Evolutionary conservation across 2,113 vertebrate genomes (phyloP), one percentile per base, ranked within the genome.

Genomic region (Bubo scandiacus): DNA sequence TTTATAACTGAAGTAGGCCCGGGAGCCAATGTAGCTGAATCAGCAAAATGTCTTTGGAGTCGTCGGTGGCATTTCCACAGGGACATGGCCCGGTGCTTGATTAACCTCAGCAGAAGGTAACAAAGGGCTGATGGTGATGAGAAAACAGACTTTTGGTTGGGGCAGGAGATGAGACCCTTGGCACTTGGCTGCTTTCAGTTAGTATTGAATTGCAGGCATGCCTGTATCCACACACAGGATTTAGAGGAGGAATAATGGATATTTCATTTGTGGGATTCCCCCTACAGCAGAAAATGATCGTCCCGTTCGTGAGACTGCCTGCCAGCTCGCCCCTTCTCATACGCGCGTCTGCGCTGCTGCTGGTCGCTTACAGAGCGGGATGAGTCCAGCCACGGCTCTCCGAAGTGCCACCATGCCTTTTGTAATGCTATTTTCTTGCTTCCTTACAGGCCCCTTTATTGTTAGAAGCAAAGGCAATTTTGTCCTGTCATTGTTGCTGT

Each of bases 241-340:
- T 55, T 11, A 25, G 27, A 27, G 59, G 21, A 88, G 52, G 5
- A 65, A 19, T 15, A 14, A 9, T 19, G 2, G 4, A 23, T 15
- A 0, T 19, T 63, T 43, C 15, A 1, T 16, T 43, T 59, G 15
- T 8, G 43, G 12, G 10, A 23, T 63, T 45, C 12, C 18, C 30
- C 23, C 2, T 45, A 45, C 16, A 1, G 19, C 34, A 20, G 54
- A 29, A 38, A 55, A 4, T n/a, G 15, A 1, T 5, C 0, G 1
- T 15, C 27, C 27, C 8, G 0, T 51, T 10, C 6, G 30, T 63
- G 65, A 21, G 40, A 6, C 8, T 8, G 13, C 26, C 8, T 15
- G 2, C 27, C 26, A 3, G n/a, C 59, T 32, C 27, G 38, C 38
- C 45, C 18, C 4, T 23, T 5, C 45, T 38, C 27, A 25, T 21